A percentile compares a stretch with the other conserved stretches of the same genome.
phyloP scores from a whole-genome alignment of 2,888 invertebrate species.

The Ophioninae sp. region DNA sequence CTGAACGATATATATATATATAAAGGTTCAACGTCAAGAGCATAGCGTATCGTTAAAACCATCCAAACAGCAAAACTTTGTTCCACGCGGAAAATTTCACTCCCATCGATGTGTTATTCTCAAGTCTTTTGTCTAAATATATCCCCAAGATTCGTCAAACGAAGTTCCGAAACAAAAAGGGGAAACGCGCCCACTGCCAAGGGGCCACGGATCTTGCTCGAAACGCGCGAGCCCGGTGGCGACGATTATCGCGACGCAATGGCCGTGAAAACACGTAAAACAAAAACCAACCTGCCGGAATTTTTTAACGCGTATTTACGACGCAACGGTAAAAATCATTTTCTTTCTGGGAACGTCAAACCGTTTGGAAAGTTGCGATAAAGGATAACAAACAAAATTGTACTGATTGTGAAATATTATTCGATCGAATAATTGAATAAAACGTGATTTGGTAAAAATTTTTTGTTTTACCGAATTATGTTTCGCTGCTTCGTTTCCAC shows the following conservation, averaged over 20 bases:
- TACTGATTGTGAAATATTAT: background rate
- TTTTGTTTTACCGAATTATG: background rate
- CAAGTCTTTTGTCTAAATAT: background rate
- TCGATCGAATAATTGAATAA: background rate
- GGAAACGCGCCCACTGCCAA: background rate
- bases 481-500: background rate
- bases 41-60: background rate
- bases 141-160: background rate
- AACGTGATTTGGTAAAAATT: background rate
- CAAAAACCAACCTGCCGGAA: background rate
- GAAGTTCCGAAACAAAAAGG: background rate
- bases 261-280: background rate
- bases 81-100: background rate
- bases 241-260: background rate
- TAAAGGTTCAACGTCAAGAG: background rate
- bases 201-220: background rate
- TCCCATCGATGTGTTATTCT: slow-evolving; percentile 1
- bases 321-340: background rate
- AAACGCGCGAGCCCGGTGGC: background rate
- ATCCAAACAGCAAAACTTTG: background rate
- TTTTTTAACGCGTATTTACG: background rate
- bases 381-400: background rate
- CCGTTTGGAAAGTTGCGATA: background rate
- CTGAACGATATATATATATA: background rate
- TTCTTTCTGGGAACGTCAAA: background rate